A percentile compares a stretch with the other conserved stretches of the same genome.
These are phyloP conservation scores for Sebastes oblongus DNA, from an alignment of 2,797 vertebrate species.

Conservation along the genomic window DNA sequence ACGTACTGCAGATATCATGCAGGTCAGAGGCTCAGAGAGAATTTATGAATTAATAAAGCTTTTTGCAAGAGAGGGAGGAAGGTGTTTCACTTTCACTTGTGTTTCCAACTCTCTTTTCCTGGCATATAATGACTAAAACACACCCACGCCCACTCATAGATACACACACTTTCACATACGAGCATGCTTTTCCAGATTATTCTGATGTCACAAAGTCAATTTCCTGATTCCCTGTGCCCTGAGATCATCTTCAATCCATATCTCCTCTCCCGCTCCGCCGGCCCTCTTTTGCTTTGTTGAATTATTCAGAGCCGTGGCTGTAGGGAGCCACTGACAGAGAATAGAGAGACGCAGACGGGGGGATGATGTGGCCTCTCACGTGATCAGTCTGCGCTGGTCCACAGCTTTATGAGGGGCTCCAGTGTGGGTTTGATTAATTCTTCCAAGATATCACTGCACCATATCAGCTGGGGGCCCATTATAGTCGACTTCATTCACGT, in stretches of 20 bases:
- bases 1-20: background rate
- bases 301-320: slow-evolving; percentile 63
- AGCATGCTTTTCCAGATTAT: background rate
- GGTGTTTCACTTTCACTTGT: background rate
- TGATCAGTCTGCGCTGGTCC: slow-evolving; percentile 3
- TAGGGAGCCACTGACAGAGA: slow-evolving; percentile 24
- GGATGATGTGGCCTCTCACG: slow-evolving; percentile 6
- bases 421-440: background rate
- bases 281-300: slow-evolving; percentile 60
- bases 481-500: background rate
- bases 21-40: slow-evolving; percentile 15
- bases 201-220: slow-evolving; percentile 57
- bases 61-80: background rate
- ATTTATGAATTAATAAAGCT: slow-evolving; percentile 37
- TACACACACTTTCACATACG: background rate
- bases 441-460: background rate
- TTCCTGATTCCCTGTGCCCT: slow-evolving; percentile 24
- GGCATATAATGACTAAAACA: background rate
- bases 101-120: background rate
- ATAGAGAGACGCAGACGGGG: slow-evolving; percentile 18
- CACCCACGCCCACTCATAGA: background rate
- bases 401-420: background rate
- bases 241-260: slow-evolving; percentile 46
- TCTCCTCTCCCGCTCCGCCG: slow-evolving; percentile 9
- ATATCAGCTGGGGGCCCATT: background rate